These are phyloP conservation scores for Anoplolepis gracilipes DNA, from an alignment of 1,140 invertebrate genomes.

Conservation along the genomic window DNA sequence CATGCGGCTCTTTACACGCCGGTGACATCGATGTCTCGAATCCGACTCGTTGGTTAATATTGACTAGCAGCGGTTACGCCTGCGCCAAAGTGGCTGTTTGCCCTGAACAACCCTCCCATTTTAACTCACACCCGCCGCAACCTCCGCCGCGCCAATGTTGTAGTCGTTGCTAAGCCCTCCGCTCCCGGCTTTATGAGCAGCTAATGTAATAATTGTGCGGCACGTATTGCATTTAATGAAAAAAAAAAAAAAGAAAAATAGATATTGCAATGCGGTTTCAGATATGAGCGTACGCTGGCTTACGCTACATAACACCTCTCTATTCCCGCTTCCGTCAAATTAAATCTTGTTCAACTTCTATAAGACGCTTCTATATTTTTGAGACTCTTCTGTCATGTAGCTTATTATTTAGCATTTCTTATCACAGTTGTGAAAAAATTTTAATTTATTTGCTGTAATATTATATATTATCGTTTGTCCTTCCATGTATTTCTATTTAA, in stretches of 20 bases:
- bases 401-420: not conserved
- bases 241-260: slow-evolving; percentile 36
- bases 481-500: not conserved
- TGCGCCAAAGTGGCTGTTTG: slow-evolving; percentile 79
- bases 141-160: slow-evolving; percentile 61
- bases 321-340: not conserved
- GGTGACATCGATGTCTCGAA: slow-evolving; percentile 75
- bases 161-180: slow-evolving; percentile 69
- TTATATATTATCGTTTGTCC: not conserved
- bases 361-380: not conserved
- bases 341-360: slow-evolving; percentile 26
- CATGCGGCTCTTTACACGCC: slow-evolving; percentile 63
- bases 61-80: slow-evolving; percentile 83
- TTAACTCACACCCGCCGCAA: slow-evolving; percentile 75
- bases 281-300: not conserved
- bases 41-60: slow-evolving; percentile 83
- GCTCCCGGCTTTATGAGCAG: slow-evolving; percentile 71
- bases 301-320: not conserved
- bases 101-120: slow-evolving; percentile 74
- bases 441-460: not conserved
- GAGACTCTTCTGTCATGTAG: not conserved
- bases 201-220: slow-evolving; percentile 74
- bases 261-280: slow-evolving; percentile 48
- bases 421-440: not conserved
- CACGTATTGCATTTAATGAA: slow-evolving; percentile 62